phyloP scores from a whole-genome alignment of 2,888 invertebrate species.

The Drosophila borealis region DNA sequence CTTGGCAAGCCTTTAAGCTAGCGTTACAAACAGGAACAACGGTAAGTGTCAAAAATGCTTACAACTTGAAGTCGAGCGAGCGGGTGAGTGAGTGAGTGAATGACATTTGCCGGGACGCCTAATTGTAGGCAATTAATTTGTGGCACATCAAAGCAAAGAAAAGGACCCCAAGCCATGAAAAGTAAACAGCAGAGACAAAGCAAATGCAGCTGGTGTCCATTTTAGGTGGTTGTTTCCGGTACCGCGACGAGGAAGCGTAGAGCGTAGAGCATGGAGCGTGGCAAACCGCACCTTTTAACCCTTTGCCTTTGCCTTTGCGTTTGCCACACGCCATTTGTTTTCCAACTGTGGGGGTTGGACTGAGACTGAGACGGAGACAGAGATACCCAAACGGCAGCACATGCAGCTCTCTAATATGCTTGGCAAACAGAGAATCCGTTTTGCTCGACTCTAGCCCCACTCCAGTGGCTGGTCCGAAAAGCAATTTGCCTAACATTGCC shows the following conservation, averaged over 20 bases:
- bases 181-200: conserved; percentile 68
- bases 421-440: conserved; percentile 47
- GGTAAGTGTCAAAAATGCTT: conserved; percentile 70
- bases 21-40: conserved; percentile 56
- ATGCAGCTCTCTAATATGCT: conserved; percentile 69
- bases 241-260: conserved; percentile 34
- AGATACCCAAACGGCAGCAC: conserved; percentile 54
- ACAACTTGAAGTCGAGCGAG: neutral
- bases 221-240: conserved; percentile 71
- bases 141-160: conserved; percentile 77
- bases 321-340: conserved; percentile 63
- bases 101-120: conserved; percentile 75
- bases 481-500: conserved; percentile 77
- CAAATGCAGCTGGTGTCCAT: conserved; percentile 79
- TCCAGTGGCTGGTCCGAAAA: conserved; percentile 42
- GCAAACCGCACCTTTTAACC: conserved; percentile 81
- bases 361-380: conserved; percentile 12
- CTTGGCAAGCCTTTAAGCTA: conserved; percentile 68
- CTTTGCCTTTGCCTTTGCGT: conserved; percentile 50
- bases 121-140: conserved; percentile 83
- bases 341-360: conserved; percentile 35
- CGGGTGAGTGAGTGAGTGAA: conserved; percentile 39
- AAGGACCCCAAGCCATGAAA: conserved; percentile 47
- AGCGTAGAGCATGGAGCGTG: conserved; percentile 42
- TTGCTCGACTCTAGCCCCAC: conserved; percentile 9